Percentiles rank a stretch among this genome's conserved stretches.
phyloP scores from a whole-genome alignment of 1,140 invertebrate genomes.

The Adelges cooleyi region DNA sequence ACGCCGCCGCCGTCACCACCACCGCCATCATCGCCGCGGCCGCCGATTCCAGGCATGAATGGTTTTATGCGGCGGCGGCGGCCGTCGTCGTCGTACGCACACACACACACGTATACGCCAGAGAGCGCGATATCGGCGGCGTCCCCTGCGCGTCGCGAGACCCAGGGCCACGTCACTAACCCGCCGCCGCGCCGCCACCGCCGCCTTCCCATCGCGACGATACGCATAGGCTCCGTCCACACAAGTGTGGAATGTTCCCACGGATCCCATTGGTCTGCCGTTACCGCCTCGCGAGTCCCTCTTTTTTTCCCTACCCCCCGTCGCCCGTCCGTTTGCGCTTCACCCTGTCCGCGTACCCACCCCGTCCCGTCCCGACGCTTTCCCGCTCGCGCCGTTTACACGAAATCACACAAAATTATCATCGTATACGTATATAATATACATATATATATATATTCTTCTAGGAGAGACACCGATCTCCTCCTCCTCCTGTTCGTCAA shows the following conservation, averaged over 20 bases:
- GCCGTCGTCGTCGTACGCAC: background rate
- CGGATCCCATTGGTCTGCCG: conserved; percentile 19
- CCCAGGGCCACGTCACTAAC: too few relatives aligned
- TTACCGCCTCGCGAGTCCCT: background rate
- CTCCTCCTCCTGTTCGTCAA: too few relatives aligned
- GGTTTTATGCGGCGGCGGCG: background rate
- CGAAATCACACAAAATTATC: too few relatives aligned
- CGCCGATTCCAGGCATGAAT: conserved; percentile 21
- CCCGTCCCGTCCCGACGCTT: background rate
- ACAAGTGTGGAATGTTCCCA: conserved; percentile 26
- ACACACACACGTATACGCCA: background rate
- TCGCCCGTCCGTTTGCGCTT: background rate
- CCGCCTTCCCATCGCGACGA: too few relatives aligned
- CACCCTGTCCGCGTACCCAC: background rate
- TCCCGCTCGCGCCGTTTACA: too few relatives aligned
- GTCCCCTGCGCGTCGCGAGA: background rate
- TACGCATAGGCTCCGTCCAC: background rate
- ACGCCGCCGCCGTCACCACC: background rate
- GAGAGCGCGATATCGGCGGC: conserved; percentile 12
- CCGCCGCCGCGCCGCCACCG: background rate
- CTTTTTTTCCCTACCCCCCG: background rate
- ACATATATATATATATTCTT: too few relatives aligned
- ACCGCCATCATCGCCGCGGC: background rate
- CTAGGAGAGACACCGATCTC: too few relatives aligned
- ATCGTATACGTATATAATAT: too few relatives aligned